Evolutionary conservation across 2,888 invertebrate species (phyloP), one percentile per base, ranked within the genome.

Genomic region (Temnothorax rugatulus): DNA sequence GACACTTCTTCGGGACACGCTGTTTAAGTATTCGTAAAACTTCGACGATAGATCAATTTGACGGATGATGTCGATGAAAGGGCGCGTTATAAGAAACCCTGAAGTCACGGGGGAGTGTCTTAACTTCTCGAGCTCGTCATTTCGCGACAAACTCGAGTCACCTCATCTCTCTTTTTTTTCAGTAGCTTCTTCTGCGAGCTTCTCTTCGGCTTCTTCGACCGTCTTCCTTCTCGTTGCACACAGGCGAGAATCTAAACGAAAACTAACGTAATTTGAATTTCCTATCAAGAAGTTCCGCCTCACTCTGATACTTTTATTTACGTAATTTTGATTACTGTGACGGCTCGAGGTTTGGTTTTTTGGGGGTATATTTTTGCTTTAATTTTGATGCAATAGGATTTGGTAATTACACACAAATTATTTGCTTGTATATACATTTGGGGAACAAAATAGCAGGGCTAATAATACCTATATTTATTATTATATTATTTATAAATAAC

Each of bases 31-130:
- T 79, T 79, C 79, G 44, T 71, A 57, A 69, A 79, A 79, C 79
- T 79, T 79, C 11, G 71, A 47, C 71, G 79, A 79, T 79, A 79
- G 79, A 79, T 79, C 79, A 79, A 79, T 69, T 69, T 71, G 71
- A 79, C 44, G 57, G 79, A 79, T 79, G 79, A 79, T 57, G 79
- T 79, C 71, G 69, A 79, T 79, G 79, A 79, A 79, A 79, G 79
- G 57, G 44, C 71, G 44, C 79, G 54, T 59, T 71, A 79, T 79
- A 79, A 79, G 71, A 79, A 79, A 59, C 13, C 59, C 34, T 34
- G 44, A 59, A 71, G 79, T 79, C 57, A 47, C 47, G 69, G 44
- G 47, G 47, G 47, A 79, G 71, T 66, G 54, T 44, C 69, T 69
- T 57, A 77, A 77, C 77, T 77, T 77, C 69, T 77, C 69, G 57